A percentile compares a stretch with the other conserved stretches of the same genome.
These are phyloP conservation scores for Oostethus manadensis DNA, from an alignment of 2,113 vertebrate genomes.

Conservation along the genomic window DNA sequence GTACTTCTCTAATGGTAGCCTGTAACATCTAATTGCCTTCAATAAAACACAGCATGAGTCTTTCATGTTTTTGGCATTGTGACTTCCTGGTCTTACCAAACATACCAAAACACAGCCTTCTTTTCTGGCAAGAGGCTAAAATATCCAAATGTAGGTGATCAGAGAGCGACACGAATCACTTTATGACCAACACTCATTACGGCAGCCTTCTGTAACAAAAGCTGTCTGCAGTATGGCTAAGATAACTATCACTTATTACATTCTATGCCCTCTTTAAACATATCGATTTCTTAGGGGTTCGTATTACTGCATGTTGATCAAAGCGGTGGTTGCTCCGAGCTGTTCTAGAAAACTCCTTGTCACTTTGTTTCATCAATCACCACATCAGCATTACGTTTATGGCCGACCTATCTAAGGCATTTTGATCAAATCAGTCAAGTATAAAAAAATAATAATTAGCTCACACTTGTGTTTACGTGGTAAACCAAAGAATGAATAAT, in stretches of 20 bases:
- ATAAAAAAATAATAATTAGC: slow-evolving; percentile 25
- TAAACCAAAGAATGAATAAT: slow-evolving; percentile 18
- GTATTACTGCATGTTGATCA: slow-evolving; percentile 7
- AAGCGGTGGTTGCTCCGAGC: not conserved
- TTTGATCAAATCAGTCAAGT: slow-evolving; percentile 38
- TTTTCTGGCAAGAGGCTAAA: slow-evolving; percentile 34
- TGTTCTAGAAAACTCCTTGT: slow-evolving; percentile 14
- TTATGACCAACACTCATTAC: slow-evolving; percentile 46
- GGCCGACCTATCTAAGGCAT: slow-evolving; percentile 22
- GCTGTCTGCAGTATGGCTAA: slow-evolving; percentile 37
- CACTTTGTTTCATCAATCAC: slow-evolving; percentile 19
- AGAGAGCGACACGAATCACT: slow-evolving; percentile 34
- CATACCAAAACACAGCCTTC: slow-evolving; percentile 26
- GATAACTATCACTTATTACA: slow-evolving; percentile 24
- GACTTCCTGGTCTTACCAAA: slow-evolving; percentile 34
- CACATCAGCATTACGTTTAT: slow-evolving; percentile 29
- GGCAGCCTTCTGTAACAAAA: slow-evolving; percentile 32
- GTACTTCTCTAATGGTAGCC: slow-evolving; percentile 38
- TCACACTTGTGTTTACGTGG: slow-evolving; percentile 16
- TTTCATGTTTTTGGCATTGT: slow-evolving; percentile 42
- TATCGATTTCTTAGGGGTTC: slow-evolving; percentile 30
- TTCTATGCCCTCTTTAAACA: slow-evolving; percentile 19
- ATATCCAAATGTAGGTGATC: slow-evolving; percentile 40
- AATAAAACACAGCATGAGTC: slow-evolving; percentile 47
- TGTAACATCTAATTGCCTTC: slow-evolving; percentile 53